Base-by-base conservation (phyloP, 2,797 vertebrate genomes). In the Allobates femoralis region DNA sequence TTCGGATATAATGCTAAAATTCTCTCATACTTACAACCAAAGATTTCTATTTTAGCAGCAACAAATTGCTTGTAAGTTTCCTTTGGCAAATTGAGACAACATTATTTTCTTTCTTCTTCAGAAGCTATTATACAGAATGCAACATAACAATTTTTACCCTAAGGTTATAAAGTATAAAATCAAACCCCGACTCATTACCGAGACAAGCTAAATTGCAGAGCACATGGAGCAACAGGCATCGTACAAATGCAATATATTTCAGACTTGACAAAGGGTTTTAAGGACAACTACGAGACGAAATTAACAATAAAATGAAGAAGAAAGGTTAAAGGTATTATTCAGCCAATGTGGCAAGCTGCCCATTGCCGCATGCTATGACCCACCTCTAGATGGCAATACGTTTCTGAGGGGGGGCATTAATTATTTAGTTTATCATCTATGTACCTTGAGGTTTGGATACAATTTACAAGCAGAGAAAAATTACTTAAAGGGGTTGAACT, bases 91-190 rank as follows among this genome's bases (percentile, higher is more conserved):
- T 56, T 12, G 5, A 78, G 30, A 55, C 60, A 67, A 53, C 30
- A 67, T 71, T 73, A 79, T 85, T 73, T 85, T 60, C 51, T 73
- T 73, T 85, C 37, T 28, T 69, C 18, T 50, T 71, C 26, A 55
- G 51, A 85, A 85, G 53, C 64, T 55, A 64, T 85, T 74, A 62
- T 74, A 64, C 76, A 73, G 55, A 79, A 80, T 32, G 26, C 34
- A 85, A 58, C 46, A 73, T 69, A 79, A 66, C 75, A 26, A 56
- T 71, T 69, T 85, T 74, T 79, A 75, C 74, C 75, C 50, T 85
- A 6, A 58, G 83, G 74, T 79, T 53, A 73, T 18, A 62, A 26
- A 80, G 32, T 80, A 80, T 51, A 86, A 50, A 75, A 74, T 74
- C 78, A n/a, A 74, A 58, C 56, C 18, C 21, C 28, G 37, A 55